Evolutionary conservation across 2,888 invertebrate species (phyloP).

Genomic region (Caenorhabditis zanzibari): DNA sequence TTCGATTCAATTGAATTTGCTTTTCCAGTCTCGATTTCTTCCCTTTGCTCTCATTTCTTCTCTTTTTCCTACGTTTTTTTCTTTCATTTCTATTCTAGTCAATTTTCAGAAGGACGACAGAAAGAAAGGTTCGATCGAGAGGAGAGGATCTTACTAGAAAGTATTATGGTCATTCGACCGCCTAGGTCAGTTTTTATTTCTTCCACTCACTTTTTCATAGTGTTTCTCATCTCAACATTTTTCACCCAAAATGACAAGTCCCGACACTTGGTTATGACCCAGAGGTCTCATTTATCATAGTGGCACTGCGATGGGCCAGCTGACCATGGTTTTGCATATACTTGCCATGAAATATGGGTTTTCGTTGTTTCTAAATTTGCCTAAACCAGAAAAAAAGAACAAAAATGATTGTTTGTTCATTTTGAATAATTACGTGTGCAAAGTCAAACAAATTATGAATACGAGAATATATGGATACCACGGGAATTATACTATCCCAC

Average conservation of each 20-base stretch:
- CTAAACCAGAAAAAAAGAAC: neutral
- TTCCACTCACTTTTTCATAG: conserved; percentile 8
- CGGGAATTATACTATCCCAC: conserved; percentile 61
- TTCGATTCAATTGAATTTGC: conserved; percentile 38
- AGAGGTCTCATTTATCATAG: conserved; percentile 62
- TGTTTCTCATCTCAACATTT: conserved; percentile 46
- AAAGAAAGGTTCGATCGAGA: conserved; percentile 56
- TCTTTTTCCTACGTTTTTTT: neutral
- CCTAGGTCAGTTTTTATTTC: conserved; percentile 60
- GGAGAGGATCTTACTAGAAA: conserved; percentile 34
- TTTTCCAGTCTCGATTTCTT: conserved; percentile 35
- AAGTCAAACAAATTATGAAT: conserved; percentile 29
- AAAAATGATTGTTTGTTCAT: neutral
- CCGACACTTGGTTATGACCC: conserved; percentile 60
- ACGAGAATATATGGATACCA: conserved; percentile 21
- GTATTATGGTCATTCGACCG: conserved; percentile 68
- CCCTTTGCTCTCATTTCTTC: conserved; percentile 21
- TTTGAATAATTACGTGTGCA: conserved; percentile 22
- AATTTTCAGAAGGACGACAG: conserved; percentile 60
- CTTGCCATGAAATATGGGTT: conserved; percentile 25
- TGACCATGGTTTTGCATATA: conserved; percentile 40
- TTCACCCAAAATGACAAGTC: conserved; percentile 59
- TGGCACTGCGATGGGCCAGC: conserved; percentile 28
- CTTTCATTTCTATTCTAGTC: neutral
- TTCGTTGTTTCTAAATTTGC: conserved; percentile 27